Evolutionary conservation across 2,797 vertebrate genomes (phyloP), one percentile per base, ranked within the genome.

Genomic region (Girardinus metallicus): DNA sequence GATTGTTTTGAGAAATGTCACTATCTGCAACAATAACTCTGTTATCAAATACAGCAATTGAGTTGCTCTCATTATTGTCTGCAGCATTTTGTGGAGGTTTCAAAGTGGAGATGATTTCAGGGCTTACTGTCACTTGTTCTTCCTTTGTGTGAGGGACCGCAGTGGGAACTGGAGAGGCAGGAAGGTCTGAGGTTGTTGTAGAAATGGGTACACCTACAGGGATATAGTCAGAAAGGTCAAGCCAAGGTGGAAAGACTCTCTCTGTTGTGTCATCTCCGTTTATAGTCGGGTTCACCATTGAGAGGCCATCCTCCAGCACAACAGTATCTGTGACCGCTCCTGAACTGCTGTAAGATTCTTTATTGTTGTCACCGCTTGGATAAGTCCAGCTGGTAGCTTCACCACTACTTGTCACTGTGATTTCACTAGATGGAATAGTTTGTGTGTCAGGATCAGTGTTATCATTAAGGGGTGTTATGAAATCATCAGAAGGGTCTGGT

Each of bases 41-140:
- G 83, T 96, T 96, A 80, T 96, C 95, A 44, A 94, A 92, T 1
- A 95, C 71, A 4, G 98, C 97, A 0, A 99, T 95, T 0, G 95
- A 96, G 5, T 99, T 99, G 88, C 94, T 96, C 49, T 98, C 97
- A 0, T 91, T 94, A 55, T 86, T 96, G n/a, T 97, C 96, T 77
- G 96, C 95, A 0, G 92, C 94, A 60, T 83, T 85, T 29, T 89
- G 95, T 26, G 51, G 82, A 41, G 77, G 74, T 29, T 47, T 79
- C 44, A 53, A 23, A 75, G 84, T 55, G 2, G 94, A 91, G 23
- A 74, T 73, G 41, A 60, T 46, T 23, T 77, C 44, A n/a, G 86
- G 73, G 8, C 51, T 9, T 5, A 44, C 16, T 31, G 78, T 75
- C 10, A 49, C 23, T 31, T 78, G 5, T 91, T 76, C 79, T 68